Evolutionary conservation across 1,140 invertebrate species (phyloP), one percentile per base, ranked within the genome.

Genomic region (Coptotermes formosanus): DNA sequence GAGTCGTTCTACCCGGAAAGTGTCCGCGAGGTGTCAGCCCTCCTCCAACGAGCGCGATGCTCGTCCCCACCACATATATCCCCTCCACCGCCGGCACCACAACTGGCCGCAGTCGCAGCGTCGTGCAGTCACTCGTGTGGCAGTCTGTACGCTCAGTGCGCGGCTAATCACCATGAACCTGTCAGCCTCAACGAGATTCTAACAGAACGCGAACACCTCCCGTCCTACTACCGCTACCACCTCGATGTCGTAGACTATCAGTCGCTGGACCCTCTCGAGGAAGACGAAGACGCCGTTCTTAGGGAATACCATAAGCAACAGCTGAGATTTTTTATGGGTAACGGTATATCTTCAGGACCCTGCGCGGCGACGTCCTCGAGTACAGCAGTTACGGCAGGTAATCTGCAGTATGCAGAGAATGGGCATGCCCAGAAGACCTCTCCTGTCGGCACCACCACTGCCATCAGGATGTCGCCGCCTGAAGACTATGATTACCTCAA

Each of bases 401-500:
- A 30, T 25, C 0, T n/a, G n/a, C 82, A 11, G 6, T 8, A 7
- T 9, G 48, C 43, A 43, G 82, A 43, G 19, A 25, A 82, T 16
- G 82, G 23, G 16, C 82, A 83, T 32, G 3, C 48, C 32, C 32
- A 83, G 25, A 83, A 12, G 48, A 12, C 21, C 25, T 83, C n/a
- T 11, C 43, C 25, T 25, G 11, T 25, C 32, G 43, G 43, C 12
- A 8, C 43, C n/a, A 9, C 43, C 82, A 43, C 7, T 12, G 82
- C 43, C 11, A 16, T 75, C 45, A 19, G n/a, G 55, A 19, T 69
- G 8, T 23, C 43, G n/a, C 23, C 2, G 25, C 21, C 21, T 11
- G 85, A 85, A 6, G 85, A 85, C n/a, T 85, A 89, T 84, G 87
- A 87, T 30, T 89, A 89, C 85, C 87, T 89, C 82, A 88, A 87